Conservation (phyloP, 2,888 invertebrate genomes). For the Eristalis intricaria region DNA sequence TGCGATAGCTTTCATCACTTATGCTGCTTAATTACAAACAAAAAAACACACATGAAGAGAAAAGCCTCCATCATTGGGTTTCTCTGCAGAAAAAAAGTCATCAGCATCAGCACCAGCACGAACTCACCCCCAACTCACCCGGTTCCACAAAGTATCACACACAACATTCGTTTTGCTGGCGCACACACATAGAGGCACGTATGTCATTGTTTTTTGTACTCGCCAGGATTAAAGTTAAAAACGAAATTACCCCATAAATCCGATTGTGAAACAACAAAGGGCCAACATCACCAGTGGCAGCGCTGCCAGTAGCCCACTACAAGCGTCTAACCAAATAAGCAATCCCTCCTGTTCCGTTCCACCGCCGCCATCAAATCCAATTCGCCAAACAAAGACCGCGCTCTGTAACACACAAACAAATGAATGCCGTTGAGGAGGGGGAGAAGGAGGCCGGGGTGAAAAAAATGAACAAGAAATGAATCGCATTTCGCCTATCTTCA, state of each 20-base stretch:
- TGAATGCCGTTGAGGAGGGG: constrained; percentile 41
- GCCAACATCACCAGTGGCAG: constrained; percentile 36
- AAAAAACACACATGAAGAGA: neutral
- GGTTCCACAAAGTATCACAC: neutral
- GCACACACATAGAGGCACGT: constrained; percentile 12
- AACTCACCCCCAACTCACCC: neutral
- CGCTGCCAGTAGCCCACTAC: constrained; percentile 33
- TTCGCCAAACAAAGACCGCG: constrained; percentile 37
- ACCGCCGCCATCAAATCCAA: constrained; percentile 24
- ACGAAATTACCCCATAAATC: constrained; percentile 71
- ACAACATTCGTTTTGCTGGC: neutral
- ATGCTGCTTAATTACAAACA: neutral
- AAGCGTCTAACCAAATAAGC: constrained; percentile 68
- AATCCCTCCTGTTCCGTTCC: constrained; percentile 6
- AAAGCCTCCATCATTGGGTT: neutral
- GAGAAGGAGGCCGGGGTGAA: neutral
- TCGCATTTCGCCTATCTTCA: constrained; percentile 66
- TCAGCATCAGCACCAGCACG: neutral
- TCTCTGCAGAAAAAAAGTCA: neutral
- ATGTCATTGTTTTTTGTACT: constrained; percentile 63
- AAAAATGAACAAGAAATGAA: constrained; percentile 27
- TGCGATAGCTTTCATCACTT: neutral
- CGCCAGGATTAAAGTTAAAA: constrained; percentile 67
- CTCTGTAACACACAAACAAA: constrained; percentile 47
- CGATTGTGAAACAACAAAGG: constrained; percentile 70